phyloP scores from a whole-genome alignment of 2,888 invertebrate genomes.

The Catocala fraxini region DNA sequence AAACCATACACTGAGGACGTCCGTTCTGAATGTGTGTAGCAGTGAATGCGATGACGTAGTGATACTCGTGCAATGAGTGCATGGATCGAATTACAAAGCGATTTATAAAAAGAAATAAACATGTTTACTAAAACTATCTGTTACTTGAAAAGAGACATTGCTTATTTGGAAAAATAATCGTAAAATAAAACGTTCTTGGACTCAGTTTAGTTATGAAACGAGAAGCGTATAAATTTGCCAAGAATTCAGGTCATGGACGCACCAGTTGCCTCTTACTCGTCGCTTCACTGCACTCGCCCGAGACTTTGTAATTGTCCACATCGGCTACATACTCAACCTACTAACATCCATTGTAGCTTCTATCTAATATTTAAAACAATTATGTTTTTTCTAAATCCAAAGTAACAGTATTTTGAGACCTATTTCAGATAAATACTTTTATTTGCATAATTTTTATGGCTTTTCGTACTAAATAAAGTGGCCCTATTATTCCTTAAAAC shows the following conservation, averaged over 20 bases:
- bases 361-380: constrained; percentile 20
- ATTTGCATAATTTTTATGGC: too few relatives aligned
- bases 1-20: constrained; percentile 73
- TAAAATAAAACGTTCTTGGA: constrained; percentile 59
- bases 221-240: constrained; percentile 72
- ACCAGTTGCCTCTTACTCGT: constrained; percentile 78
- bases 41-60: constrained; percentile 64
- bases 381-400: too few relatives aligned
- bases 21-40: constrained; percentile 71
- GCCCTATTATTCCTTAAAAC: too few relatives aligned
- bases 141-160: constrained; percentile 10
- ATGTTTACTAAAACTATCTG: constrained; percentile 8
- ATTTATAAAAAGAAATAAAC: constrained; percentile 11
- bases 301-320: constrained; percentile 69
- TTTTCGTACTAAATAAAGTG: too few relatives aligned
- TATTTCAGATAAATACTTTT: too few relatives aligned
- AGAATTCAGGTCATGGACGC: constrained; percentile 81
- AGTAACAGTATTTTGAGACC: too few relatives aligned
- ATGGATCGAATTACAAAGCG: constrained; percentile 47
- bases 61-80: constrained; percentile 56
- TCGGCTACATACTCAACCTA: constrained; percentile 53
- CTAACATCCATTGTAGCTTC: constrained; percentile 39
- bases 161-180: constrained; percentile 52
- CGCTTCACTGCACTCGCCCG: constrained; percentile 78
- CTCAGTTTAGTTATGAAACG: constrained; percentile 69